Percentiles rank a stretch among this genome's conserved stretches.
Evolutionary conservation across 2,797 vertebrate genomes (phyloP).

Genomic region (Choloepus didactylus): DNA sequence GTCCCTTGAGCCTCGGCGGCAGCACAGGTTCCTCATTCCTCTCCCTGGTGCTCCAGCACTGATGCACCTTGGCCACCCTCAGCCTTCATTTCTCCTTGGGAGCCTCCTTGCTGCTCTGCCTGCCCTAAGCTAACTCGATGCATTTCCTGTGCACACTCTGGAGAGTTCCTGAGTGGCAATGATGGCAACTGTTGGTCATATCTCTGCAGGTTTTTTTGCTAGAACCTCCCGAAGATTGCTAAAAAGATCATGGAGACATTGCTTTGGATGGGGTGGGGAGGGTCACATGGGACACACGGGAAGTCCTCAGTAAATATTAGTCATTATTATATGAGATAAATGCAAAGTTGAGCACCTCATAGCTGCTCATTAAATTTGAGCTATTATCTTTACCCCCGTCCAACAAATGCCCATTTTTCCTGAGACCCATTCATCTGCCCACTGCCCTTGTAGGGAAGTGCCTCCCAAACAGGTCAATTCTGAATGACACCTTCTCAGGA

Average conservation of each 20-base stretch:
- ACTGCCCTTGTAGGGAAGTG: not conserved
- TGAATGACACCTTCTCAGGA: not conserved
- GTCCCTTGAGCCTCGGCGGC: not conserved
- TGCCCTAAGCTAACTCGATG: no score
- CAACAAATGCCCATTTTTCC: not conserved
- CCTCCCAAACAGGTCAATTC: not conserved
- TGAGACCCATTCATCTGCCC: not conserved
- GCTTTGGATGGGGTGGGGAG: no score
- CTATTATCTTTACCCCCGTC: not conserved
- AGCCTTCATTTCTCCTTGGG: not conserved
- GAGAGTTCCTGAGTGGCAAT: not conserved
- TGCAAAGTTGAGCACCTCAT: not conserved
- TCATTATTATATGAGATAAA: not conserved
- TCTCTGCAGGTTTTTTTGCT: not conserved
- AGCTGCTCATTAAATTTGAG: not conserved
- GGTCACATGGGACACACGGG: no score
- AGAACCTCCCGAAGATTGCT: no score
- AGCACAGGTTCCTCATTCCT: not conserved
- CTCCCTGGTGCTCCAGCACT: no score
- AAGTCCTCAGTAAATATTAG: not conserved
- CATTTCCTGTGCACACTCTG: not conserved
- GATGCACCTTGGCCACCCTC: not conserved
- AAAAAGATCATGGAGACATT: no score
- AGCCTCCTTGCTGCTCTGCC: not conserved
- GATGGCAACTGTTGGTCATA: not conserved